Evolutionary conservation across 37 sponge, comb jelly and placozoan genomes (phyloP).

Genomic region (Bolinopsis microptera): DNA sequence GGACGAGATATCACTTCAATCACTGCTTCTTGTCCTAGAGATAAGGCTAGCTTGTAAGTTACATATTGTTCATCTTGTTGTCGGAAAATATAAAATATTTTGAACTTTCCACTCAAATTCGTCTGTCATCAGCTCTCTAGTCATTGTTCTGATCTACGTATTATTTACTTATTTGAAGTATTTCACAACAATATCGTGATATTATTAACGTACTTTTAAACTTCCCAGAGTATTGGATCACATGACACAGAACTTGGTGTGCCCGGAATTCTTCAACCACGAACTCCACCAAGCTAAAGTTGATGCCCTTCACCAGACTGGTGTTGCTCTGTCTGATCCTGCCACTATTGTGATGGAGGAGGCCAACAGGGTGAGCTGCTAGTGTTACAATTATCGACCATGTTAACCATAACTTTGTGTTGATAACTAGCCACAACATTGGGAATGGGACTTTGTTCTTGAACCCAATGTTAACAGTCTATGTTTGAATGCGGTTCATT

Average conservation of each 20-base stretch:
- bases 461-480: too few species aligned
- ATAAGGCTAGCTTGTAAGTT: slow-evolving; percentile 58
- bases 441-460: neutral
- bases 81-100: too few species aligned
- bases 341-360: neutral
- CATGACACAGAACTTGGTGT: slow-evolving; percentile 51
- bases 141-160: too few species aligned
- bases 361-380: slow-evolving; percentile 24
- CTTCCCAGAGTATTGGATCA: slow-evolving; percentile 52
- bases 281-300: neutral
- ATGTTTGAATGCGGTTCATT: too few species aligned
- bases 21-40: slow-evolving; percentile 58
- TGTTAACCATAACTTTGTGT: too few species aligned
- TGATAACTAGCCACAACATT: neutral
- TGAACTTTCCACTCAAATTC: too few species aligned
- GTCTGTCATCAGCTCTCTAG: too few species aligned
- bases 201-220: neutral
- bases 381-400: too few species aligned
- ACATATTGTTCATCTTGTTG: neutral
- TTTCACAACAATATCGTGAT: neutral
- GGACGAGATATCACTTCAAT: slow-evolving; percentile 8
- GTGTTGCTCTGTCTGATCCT: neutral
- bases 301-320: neutral
- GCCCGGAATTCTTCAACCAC: slow-evolving; percentile 65
- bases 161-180: neutral